A percentile compares a stretch with the other conserved stretches of the same genome.
Evolutionary conservation across 2,888 invertebrate species (phyloP).

Genomic region (Cephus sareptanus): DNA sequence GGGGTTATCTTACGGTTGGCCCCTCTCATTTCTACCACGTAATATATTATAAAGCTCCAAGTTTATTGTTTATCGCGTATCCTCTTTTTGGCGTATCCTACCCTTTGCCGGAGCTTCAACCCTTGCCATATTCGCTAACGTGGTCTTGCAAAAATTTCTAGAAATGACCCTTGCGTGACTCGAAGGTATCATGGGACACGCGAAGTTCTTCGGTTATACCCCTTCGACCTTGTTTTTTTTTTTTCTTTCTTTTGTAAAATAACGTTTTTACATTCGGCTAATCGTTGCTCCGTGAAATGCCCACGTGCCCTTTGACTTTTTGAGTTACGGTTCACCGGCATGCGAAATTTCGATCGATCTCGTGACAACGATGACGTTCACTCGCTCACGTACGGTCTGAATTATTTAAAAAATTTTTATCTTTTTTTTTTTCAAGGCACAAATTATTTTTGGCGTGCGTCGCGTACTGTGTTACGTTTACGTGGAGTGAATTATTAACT

Average conservation of each 20-base stretch:
- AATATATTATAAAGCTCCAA: slow-evolving; percentile 29
- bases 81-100: background rate
- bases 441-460: background rate
- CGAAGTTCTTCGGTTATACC: background rate
- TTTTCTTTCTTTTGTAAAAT: background rate
- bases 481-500: background rate
- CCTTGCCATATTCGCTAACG: background rate
- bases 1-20: slow-evolving; percentile 26
- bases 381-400: background rate
- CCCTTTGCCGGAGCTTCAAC: background rate
- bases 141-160: background rate
- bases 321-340: background rate
- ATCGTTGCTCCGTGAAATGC: background rate
- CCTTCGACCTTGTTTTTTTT: background rate
- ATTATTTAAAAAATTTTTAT: background rate
- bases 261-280: background rate
- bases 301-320: background rate
- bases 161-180: background rate
- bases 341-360: background rate
- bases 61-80: slow-evolving; percentile 29
- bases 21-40: slow-evolving; percentile 12
- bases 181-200: background rate
- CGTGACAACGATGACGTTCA: background rate
- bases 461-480: background rate
- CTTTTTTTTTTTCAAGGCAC: background rate